Base-by-base conservation (phyloP, 2,888 invertebrate genomes). In the Linnaemya vulpina region DNA sequence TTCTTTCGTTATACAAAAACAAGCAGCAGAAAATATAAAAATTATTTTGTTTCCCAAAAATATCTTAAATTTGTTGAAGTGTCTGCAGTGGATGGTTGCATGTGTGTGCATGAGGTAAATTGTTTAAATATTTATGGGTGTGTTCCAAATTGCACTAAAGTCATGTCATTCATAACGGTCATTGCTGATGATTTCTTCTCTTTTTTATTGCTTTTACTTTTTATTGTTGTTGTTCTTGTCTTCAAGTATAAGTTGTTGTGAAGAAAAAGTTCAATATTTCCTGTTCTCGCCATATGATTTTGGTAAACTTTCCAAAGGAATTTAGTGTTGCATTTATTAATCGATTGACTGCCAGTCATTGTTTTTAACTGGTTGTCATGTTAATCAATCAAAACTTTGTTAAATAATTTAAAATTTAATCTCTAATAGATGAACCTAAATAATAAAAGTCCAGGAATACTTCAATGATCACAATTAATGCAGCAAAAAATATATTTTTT, bases 101-200 rank as follows among this genome's bases (percentile, higher is more conserved):
- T 46, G n/a, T 10, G 11, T 49, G 55, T 40, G 5, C 15, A 73
- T 1, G 71, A 63, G 71, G 30, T 55, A 55, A 35, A 71, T 65
- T 30, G 65, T 74, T 75, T 75, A 71, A 82, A 82, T 76, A 82
- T 82, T 76, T 76, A 82, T 82, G 76, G 82, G 76, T 76, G 76
- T 76, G 76, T 82, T 82, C 70, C 63, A 63, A 49, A 82, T 76
- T 76, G 63, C 76, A 63, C 25, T 51, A 40, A 76, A 82, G 71
- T 71, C 82, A 65, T 65, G 76, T 65, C 58, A 71, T 71, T 82
- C 49, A 82, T 62, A 82, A 65, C 38, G 55, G 63, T 46, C 51
- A 62, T 81, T 75, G 75, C 81, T 46, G 35, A 53, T 49, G 7
- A 1, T 17, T 22, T 22, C 35, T 17, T 17, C 17, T 22, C 35